Percentiles rank a stretch among this genome's conserved stretches.
Evolutionary conservation across 2,888 invertebrate species (phyloP).

Genomic region (Chaetoderma sp.): DNA sequence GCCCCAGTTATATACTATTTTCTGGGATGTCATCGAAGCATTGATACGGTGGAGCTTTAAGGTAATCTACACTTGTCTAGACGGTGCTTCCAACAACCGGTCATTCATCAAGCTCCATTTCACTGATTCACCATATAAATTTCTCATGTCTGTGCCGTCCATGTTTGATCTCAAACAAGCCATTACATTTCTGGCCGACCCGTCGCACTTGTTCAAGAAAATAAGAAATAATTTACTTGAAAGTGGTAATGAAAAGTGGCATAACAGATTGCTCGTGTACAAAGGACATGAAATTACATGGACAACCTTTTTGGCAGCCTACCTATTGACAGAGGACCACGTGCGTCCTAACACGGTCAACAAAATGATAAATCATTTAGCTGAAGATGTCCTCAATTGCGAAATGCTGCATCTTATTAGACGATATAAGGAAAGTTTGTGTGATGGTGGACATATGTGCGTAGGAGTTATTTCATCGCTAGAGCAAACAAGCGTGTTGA

Average conservation of each 20-base stretch:
- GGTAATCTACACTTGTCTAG: not conserved
- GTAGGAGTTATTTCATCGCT: no score
- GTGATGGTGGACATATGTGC: no score
- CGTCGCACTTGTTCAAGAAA: not conserved
- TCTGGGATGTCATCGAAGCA: conserved; percentile 1
- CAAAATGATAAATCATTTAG: no score
- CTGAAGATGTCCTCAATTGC: no score
- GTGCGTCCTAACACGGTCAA: no score
- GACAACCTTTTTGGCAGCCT: not conserved
- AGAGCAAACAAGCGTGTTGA: no score
- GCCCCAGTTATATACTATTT: not conserved
- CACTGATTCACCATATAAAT: not conserved
- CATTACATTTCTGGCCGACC: not conserved
- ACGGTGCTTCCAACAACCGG: not conserved
- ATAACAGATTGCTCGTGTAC: not conserved
- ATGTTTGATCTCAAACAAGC: no score
- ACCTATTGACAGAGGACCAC: not conserved
- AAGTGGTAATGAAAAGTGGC: not conserved
- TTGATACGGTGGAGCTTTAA: not conserved
- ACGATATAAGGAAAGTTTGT: no score
- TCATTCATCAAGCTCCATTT: not conserved
- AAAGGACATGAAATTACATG: not conserved
- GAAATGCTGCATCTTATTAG: no score
- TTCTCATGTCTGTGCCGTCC: not conserved
- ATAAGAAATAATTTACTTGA: not conserved